Conservation (phyloP, 1,140 invertebrate genomes). For the Platorchestia sp. region DNA sequence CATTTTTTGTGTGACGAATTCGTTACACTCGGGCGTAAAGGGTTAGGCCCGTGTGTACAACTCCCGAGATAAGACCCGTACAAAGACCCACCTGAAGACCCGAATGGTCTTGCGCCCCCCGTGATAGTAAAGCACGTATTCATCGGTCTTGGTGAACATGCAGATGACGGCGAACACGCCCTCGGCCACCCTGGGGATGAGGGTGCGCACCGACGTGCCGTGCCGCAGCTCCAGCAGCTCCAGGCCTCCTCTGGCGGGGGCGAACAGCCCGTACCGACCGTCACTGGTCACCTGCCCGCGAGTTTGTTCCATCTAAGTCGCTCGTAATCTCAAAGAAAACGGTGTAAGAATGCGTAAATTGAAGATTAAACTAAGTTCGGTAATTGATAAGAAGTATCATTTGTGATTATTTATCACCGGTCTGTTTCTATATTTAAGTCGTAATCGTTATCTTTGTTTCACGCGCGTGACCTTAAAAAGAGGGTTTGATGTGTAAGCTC, state of each 20-base stretch:
- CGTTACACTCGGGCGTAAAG: too few species aligned
- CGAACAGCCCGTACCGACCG: conserved; percentile 93
- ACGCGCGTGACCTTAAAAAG: too few species aligned
- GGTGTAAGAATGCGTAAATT: neutral
- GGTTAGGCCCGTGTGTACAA: too few species aligned
- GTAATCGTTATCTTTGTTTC: too few species aligned
- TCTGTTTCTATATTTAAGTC: too few species aligned
- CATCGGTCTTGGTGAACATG: conserved; percentile 92
- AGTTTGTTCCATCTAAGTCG: neutral
- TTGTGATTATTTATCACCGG: too few species aligned
- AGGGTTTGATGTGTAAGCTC: too few species aligned
- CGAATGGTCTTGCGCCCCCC: conserved; percentile 92
- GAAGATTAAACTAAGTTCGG: too few species aligned
- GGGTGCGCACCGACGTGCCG: conserved; percentile 71
- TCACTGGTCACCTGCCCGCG: conserved; percentile 79
- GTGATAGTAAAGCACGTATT: conserved; percentile 97
- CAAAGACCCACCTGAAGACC: conserved; percentile 81
- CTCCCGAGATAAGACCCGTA: too few species aligned
- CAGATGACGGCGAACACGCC: conserved; percentile 96
- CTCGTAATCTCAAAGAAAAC: neutral
- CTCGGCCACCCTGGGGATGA: conserved; percentile 83
- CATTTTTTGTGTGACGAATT: too few species aligned
- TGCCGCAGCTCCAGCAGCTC: conserved; percentile 79
- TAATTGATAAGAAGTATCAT: too few species aligned
- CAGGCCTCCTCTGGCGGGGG: conserved; percentile 91